phyloP scores from a whole-genome alignment of 2,797 vertebrate genomes.

The Bucorvus abyssinicus region DNA sequence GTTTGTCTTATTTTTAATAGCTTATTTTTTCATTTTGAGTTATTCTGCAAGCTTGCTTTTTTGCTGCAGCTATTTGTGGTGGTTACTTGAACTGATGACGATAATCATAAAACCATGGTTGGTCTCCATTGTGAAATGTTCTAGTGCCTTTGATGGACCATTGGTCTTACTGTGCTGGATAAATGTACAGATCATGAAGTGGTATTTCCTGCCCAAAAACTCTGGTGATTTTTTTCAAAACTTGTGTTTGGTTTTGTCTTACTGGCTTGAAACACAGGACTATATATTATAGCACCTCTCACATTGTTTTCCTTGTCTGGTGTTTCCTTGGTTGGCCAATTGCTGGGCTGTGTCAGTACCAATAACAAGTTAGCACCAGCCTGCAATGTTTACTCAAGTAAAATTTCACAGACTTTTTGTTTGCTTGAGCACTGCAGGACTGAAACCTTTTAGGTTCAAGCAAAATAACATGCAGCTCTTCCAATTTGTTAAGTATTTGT shows the following conservation, averaged over 20 bases:
- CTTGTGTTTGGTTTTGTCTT: background rate
- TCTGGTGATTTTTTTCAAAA: background rate
- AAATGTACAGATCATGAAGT: background rate
- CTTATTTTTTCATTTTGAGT: background rate
- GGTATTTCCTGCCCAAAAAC: background rate
- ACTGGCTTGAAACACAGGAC: background rate
- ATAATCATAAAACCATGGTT: background rate
- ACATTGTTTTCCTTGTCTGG: constrained; percentile 40
- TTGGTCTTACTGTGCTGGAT: background rate
- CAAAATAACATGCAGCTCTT: constrained; percentile 3
- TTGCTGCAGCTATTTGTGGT: background rate
- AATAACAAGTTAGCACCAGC: constrained; percentile 49
- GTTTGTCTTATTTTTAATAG: background rate
- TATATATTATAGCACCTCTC: background rate
- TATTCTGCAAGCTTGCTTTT: constrained; percentile 14
- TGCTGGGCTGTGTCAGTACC: constrained; percentile 26
- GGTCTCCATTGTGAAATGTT: background rate
- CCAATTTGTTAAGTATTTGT: background rate
- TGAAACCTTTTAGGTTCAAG: constrained; percentile 7
- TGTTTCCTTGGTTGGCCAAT: constrained; percentile 28
- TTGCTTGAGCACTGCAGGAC: constrained; percentile 24
- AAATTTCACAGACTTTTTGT: constrained; percentile 49
- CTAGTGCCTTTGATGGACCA: background rate
- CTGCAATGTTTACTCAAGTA: constrained; percentile 47
- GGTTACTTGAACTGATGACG: background rate